Evolutionary conservation across 2,888 invertebrate genomes (phyloP).

Genomic region (Amphipoea lucens): DNA sequence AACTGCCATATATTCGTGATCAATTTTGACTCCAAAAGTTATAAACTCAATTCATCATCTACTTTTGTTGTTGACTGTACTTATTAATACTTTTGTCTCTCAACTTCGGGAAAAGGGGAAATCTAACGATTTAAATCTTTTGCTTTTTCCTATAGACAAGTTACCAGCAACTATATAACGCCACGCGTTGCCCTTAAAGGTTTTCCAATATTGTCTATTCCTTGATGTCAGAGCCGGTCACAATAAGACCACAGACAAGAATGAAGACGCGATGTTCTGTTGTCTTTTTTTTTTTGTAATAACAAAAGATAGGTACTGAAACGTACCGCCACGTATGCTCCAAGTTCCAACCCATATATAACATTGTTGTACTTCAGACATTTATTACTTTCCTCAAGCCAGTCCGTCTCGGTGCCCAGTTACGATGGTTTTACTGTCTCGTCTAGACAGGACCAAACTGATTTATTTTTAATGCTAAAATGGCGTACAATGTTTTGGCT

Average conservation of each 20-base stretch:
- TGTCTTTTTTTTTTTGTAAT: neutral
- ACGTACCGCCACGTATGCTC: slow-evolving; percentile 14
- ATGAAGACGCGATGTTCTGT: neutral
- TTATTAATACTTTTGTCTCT: neutral
- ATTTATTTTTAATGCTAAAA: slow-evolving; percentile 48
- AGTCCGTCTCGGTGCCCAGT: slow-evolving; percentile 20
- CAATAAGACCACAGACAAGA: neutral
- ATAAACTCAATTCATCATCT: too few relatives aligned
- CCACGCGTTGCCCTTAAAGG: neutral
- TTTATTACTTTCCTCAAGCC: slow-evolving; percentile 32
- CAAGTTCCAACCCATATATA: slow-evolving; percentile 10
- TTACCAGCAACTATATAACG: neutral
- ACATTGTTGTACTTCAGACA: slow-evolving; percentile 27
- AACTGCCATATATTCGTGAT: too few relatives aligned
- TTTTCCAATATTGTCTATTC: neutral
- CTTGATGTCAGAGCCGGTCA: neutral
- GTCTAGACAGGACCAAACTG: slow-evolving; percentile 43
- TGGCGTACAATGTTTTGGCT: neutral
- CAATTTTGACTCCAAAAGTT: too few relatives aligned
- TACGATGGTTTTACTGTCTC: slow-evolving; percentile 22
- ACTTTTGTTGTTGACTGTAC: too few relatives aligned
- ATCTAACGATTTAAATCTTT: neutral
- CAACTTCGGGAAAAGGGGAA: neutral
- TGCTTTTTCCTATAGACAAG: neutral
- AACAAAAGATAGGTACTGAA: neutral